Evolutionary conservation across 2,888 invertebrate genomes (phyloP).

Genomic region (Drosophila phalerata): DNA sequence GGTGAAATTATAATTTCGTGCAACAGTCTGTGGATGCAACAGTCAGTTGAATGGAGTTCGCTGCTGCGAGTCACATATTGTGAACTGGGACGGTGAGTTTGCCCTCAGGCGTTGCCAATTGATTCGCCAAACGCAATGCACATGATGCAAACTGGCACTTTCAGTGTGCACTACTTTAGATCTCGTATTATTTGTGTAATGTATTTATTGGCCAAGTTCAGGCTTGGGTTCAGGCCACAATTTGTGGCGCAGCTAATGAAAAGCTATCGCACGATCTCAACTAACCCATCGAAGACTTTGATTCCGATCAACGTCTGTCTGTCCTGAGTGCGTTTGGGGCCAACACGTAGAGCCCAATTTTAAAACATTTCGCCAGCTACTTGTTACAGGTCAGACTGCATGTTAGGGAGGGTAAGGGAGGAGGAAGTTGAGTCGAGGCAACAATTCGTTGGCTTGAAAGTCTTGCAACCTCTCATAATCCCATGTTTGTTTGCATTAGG

Average conservation of each 20-base stretch:
- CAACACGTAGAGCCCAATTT: slow-evolving; percentile 79
- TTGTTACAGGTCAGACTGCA: slow-evolving; percentile 71
- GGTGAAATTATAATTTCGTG: slow-evolving; percentile 79
- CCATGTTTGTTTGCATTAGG: slow-evolving; percentile 82
- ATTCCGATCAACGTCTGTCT: slow-evolving; percentile 35
- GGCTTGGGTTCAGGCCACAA: slow-evolving; percentile 58
- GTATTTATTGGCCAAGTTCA: slow-evolving; percentile 59
- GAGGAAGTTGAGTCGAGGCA: slow-evolving; percentile 30
- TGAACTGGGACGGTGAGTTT: slow-evolving; percentile 32
- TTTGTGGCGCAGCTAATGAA: slow-evolving; percentile 75
- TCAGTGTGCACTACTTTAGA: slow-evolving; percentile 68
- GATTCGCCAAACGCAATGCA: slow-evolving; percentile 76
- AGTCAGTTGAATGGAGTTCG: slow-evolving; percentile 13
- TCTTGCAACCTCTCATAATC: slow-evolving; percentile 67
- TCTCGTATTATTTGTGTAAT: slow-evolving; percentile 41
- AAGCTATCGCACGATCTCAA: slow-evolving; percentile 77
- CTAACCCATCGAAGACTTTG: slow-evolving; percentile 36
- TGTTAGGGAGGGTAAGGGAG: not conserved
- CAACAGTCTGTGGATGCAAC: slow-evolving; percentile 36
- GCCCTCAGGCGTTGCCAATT: slow-evolving; percentile 71
- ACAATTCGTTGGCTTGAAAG: slow-evolving; percentile 47
- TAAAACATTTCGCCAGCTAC: slow-evolving; percentile 75
- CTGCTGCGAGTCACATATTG: slow-evolving; percentile 59
- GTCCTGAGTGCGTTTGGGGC: slow-evolving; percentile 64
- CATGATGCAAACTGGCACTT: slow-evolving; percentile 49